phyloP scores from a whole-genome alignment of 2,113 vertebrate species.

The Chaetodon trifascialis region DNA sequence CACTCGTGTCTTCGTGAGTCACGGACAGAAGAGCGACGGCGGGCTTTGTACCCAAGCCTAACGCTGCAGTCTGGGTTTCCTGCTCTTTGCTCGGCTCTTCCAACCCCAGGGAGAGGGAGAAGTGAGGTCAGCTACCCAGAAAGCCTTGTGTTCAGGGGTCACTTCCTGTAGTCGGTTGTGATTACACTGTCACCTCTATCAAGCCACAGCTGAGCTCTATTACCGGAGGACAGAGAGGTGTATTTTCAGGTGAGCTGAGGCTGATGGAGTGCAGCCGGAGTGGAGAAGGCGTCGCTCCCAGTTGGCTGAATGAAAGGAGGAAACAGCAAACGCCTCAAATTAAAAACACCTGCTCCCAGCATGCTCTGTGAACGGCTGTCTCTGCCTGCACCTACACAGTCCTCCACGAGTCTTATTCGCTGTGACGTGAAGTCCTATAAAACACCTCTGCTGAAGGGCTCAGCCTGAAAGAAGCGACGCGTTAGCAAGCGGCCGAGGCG shows the following conservation, averaged over 20 bases:
- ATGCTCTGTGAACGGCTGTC: too few species aligned
- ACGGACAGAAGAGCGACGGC: background rate
- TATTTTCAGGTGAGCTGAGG: too few species aligned
- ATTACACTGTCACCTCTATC: background rate
- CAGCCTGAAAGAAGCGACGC: background rate
- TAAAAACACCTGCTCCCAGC: background rate
- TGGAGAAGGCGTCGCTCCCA: background rate
- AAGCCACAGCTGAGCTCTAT: background rate
- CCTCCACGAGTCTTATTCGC: background rate
- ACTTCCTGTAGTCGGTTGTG: background rate
- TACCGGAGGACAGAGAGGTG: background rate
- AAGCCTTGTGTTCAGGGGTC: background rate
- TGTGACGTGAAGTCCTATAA: background rate
- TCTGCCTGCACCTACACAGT: background rate
- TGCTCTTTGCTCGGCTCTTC: background rate
- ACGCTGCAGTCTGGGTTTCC: background rate
- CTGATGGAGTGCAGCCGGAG: background rate
- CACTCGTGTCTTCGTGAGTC: background rate
- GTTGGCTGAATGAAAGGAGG: background rate
- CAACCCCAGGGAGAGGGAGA: background rate
- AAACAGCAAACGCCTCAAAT: background rate
- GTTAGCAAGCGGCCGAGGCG: background rate
- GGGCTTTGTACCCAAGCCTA: background rate
- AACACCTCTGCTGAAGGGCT: background rate
- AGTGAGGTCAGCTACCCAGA: conserved; percentile 23